Percentiles rank a stretch among this genome's conserved stretches.
Evolutionary conservation across 2,888 invertebrate species (phyloP).

Genomic region (Notodonta ziczac): DNA sequence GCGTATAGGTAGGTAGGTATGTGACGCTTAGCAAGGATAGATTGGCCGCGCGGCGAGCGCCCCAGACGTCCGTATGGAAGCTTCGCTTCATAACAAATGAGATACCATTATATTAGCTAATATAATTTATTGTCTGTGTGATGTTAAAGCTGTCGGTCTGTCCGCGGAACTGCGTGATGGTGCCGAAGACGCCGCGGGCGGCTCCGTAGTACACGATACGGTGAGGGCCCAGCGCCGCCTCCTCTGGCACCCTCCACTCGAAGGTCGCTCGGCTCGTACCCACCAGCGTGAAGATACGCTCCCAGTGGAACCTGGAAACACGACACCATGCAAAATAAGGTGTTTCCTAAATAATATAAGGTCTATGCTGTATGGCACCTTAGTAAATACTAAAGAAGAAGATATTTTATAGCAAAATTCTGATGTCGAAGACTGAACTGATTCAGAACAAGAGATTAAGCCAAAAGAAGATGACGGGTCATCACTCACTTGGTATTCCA

Average conservation of each 20-base stretch:
- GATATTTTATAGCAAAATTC: too few relatives aligned
- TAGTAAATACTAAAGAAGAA: too few relatives aligned
- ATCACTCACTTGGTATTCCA: constrained; percentile 90
- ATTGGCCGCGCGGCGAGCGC: too few relatives aligned
- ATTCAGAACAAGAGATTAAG: too few relatives aligned
- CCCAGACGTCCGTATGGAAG: too few relatives aligned
- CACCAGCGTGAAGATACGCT: constrained; percentile 86
- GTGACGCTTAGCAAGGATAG: too few relatives aligned
- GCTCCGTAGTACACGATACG: constrained; percentile 92
- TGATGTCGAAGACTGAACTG: too few relatives aligned
- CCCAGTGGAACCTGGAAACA: constrained; percentile 90
- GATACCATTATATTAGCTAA: neutral
- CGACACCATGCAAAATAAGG: too few relatives aligned
- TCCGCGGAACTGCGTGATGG: constrained; percentile 86
- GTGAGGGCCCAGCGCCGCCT: constrained; percentile 88
- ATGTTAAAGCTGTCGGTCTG: constrained; percentile 78
- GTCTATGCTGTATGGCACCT: too few relatives aligned
- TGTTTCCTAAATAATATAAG: too few relatives aligned
- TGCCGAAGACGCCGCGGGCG: constrained; percentile 86
- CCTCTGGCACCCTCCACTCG: constrained; percentile 90
- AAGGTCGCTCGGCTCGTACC: constrained; percentile 91
- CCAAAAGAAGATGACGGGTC: neutral
- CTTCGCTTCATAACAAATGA: neutral
- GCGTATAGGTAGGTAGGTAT: too few relatives aligned
- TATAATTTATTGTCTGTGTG: constrained; percentile 13